phyloP scores from a whole-genome alignment of 1,140 invertebrate genomes.

The Tetraneura akinire region DNA sequence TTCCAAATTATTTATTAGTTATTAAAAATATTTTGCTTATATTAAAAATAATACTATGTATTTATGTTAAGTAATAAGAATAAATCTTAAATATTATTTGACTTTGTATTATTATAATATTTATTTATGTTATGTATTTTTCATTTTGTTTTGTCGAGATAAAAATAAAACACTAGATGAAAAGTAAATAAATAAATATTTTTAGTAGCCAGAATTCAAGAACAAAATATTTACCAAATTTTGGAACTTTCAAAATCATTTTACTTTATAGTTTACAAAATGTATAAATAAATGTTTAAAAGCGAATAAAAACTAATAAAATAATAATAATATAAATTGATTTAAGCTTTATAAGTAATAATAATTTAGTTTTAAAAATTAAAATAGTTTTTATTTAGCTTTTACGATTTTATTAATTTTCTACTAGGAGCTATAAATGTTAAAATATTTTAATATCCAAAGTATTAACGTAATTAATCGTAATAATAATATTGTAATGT shows the following conservation, averaged over 20 bases:
- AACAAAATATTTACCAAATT: background rate
- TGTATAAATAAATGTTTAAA: background rate
- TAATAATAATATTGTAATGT: too few species aligned
- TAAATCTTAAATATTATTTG: background rate
- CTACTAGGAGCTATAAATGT: too few species aligned
- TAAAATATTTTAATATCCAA: too few species aligned
- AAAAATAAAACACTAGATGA: background rate
- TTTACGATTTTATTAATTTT: too few species aligned
- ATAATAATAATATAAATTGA: too few species aligned
- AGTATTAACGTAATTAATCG: too few species aligned
- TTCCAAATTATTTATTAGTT: too few species aligned
- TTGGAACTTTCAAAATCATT: background rate
- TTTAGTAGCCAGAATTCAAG: background rate
- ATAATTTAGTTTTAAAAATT: too few species aligned
- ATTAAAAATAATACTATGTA: background rate
- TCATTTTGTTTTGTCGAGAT: background rate
- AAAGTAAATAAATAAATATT: background rate
- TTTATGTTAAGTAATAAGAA: background rate
- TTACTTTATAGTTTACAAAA: background rate
- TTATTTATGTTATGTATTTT: background rate
- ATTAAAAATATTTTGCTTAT: background rate
- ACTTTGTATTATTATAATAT: too few species aligned
- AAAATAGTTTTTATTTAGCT: too few species aligned
- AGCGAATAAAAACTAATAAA: background rate
- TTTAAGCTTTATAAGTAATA: too few species aligned